Evolutionary conservation across 1,140 invertebrate genomes (phyloP).

Genomic region (Temnothorax curvispinosus): DNA sequence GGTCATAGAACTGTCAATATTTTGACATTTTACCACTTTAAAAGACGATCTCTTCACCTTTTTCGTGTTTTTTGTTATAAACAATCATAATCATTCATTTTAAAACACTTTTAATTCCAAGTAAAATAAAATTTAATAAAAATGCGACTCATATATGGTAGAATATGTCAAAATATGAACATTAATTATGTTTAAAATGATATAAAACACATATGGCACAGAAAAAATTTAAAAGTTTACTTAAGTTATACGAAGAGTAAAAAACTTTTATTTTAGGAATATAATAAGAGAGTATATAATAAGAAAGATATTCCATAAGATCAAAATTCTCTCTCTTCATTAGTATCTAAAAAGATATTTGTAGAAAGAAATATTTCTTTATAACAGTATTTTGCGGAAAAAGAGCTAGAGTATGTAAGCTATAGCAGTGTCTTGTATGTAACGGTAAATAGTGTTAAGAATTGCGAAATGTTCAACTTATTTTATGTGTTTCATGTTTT

Average conservation of each 20-base stretch:
- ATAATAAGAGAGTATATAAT: not conserved
- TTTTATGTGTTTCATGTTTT: not conserved
- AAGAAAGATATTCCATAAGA: not conserved
- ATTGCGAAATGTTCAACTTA: constrained; percentile 4
- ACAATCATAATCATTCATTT: not conserved
- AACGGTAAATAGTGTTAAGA: not conserved
- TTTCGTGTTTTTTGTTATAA: not conserved
- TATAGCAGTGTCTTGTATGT: not conserved
- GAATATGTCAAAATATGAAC: not conserved
- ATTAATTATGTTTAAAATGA: not conserved
- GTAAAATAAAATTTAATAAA: not conserved
- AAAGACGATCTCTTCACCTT: constrained; percentile 11
- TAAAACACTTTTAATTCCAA: not conserved
- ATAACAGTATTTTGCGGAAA: not conserved
- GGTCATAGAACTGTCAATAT: constrained; percentile 70
- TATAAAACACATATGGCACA: not conserved
- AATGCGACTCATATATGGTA: not conserved
- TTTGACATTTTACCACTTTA: constrained; percentile 69
- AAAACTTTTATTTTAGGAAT: not conserved
- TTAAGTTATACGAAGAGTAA: not conserved
- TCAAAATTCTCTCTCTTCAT: not conserved
- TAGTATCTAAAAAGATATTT: not conserved
- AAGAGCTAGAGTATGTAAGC: not conserved
- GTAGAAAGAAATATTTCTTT: not conserved
- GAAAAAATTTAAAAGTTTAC: not conserved